Percentiles rank a stretch among this genome's conserved stretches.
Conservation (phyloP, 1,140 invertebrate genomes). For the Dinothrombium tinctorium region DNA sequence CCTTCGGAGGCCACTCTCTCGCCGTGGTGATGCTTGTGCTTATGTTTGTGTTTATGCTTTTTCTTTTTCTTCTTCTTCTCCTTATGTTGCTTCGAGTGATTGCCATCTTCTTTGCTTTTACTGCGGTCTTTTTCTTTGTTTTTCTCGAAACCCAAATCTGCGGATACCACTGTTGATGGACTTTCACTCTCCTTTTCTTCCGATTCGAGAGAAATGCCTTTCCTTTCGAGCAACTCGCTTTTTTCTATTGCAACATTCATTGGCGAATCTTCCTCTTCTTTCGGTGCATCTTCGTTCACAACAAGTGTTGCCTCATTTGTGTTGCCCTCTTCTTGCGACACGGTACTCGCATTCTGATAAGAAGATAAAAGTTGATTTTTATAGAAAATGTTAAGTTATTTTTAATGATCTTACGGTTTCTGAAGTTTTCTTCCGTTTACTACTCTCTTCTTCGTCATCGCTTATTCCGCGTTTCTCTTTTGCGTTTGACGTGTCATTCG, state of each 20-base stretch:
- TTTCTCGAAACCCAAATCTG: too few relatives aligned
- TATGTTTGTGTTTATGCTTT: constrained; percentile 23
- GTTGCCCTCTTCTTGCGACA: neutral
- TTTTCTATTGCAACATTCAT: neutral
- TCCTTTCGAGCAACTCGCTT: neutral
- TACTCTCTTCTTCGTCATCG: too few relatives aligned
- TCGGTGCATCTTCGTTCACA: neutral
- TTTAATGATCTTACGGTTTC: neutral
- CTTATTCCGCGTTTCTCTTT: too few relatives aligned
- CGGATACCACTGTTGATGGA: too few relatives aligned
- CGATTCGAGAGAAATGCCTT: neutral
- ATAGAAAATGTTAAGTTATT: neutral
- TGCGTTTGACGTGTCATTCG: too few relatives aligned
- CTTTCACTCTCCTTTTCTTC: too few relatives aligned
- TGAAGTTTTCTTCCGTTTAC: neutral
- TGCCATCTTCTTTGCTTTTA: constrained; percentile 7
- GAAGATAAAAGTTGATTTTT: neutral
- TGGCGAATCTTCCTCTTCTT: neutral
- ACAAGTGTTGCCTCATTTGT: neutral
- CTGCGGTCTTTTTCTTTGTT: constrained; percentile 6
- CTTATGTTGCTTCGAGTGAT: constrained; percentile 22
- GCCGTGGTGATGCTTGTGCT: constrained; percentile 18
- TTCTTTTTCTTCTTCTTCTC: constrained; percentile 32
- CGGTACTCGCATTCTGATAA: neutral
- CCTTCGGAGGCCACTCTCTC: constrained; percentile 11